Evolutionary conservation across 2,888 invertebrate species (phyloP).

Genomic region (Idaea biselata): DNA sequence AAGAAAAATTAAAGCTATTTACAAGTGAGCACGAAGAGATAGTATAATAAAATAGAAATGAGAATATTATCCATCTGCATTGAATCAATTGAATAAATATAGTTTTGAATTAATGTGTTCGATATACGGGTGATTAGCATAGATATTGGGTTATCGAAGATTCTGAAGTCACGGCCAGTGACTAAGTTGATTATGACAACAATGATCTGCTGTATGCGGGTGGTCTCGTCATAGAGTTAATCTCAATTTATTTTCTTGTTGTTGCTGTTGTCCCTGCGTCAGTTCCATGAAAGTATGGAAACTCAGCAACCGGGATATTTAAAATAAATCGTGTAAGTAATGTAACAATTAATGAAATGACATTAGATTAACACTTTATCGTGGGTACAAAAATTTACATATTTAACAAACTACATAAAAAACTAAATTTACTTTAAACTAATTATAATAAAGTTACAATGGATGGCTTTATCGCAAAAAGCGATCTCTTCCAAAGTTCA

Average conservation of each 20-base stretch:
- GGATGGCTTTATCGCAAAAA: too few relatives aligned
- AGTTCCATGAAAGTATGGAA: neutral
- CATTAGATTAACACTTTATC: too few relatives aligned
- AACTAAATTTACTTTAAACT: too few relatives aligned
- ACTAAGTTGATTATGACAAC: slow-evolving; percentile 34
- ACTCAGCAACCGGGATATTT: too few relatives aligned
- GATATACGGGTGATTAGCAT: slow-evolving; percentile 38
- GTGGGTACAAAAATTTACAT: too few relatives aligned
- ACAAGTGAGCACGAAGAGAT: too few relatives aligned
- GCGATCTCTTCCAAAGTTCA: too few relatives aligned
- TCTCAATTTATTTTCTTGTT: slow-evolving; percentile 49
- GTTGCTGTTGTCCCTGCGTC: neutral
- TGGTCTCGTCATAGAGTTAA: slow-evolving; percentile 59
- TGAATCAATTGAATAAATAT: slow-evolving; percentile 10
- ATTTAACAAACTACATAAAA: too few relatives aligned
- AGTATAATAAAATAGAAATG: neutral
- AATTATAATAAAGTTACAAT: too few relatives aligned
- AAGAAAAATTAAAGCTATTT: neutral
- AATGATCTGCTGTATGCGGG: slow-evolving; percentile 57
- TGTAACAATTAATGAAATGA: too few relatives aligned
- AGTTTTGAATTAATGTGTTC: slow-evolving; percentile 33
- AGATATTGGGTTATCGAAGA: slow-evolving; percentile 30
- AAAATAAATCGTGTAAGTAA: too few relatives aligned
- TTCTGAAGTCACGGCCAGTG: slow-evolving; percentile 27
- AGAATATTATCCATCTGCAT: neutral